Evolutionary conservation across 2,113 vertebrate genomes (phyloP).

Genomic region (Psammodynastes pulverulentus): DNA sequence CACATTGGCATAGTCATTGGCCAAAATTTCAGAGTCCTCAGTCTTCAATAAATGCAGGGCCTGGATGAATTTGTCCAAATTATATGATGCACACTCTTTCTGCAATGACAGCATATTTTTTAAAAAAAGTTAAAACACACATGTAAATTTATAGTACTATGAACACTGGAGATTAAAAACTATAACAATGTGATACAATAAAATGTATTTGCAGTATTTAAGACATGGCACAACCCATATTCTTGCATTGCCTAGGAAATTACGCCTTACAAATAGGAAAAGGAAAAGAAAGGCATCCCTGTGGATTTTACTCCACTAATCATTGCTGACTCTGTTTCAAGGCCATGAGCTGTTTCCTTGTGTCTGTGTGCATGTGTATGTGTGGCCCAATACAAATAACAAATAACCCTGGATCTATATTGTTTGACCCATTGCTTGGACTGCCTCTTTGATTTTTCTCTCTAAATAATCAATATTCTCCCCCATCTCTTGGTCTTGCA

Average conservation of each 20-base stretch:
- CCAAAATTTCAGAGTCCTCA: background rate
- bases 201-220: background rate
- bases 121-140: background rate
- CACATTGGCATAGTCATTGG: background rate
- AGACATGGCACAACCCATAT: background rate
- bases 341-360: background rate
- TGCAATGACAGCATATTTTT: constrained; percentile 6
- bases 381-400: background rate
- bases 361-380: background rate
- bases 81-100: background rate
- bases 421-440: background rate
- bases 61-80: background rate
- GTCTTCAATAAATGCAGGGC: background rate
- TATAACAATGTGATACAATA: background rate
- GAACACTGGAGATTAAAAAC: background rate
- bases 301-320: background rate
- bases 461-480: background rate
- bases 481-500: background rate
- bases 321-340: background rate
- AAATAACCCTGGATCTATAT: background rate
- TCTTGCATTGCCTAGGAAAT: background rate
- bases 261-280: background rate
- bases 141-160: background rate
- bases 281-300: background rate
- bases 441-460: background rate